Conservation (phyloP, 35 echinoderm and acorn worm species). For the Diadema setosum region DNA sequence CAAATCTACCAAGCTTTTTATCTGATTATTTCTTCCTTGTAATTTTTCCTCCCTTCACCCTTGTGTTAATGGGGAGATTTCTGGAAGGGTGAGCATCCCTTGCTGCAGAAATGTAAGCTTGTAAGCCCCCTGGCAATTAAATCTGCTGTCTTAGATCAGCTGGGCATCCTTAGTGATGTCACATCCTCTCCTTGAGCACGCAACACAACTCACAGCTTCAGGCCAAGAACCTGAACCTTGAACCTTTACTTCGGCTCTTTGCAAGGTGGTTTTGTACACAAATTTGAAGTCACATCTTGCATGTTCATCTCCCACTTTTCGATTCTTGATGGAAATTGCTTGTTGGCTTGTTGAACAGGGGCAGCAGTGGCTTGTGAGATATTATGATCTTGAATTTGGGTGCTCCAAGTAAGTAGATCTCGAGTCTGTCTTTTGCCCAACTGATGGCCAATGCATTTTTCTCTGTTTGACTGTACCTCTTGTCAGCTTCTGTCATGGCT, state of each 20-base stretch:
- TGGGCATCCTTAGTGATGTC: no score
- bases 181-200: no score
- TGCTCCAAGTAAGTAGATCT: slow-evolving; percentile 53
- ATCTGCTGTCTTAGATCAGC: no score
- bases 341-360: slow-evolving; percentile 59
- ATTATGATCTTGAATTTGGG: slow-evolving; percentile 51
- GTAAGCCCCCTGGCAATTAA: no score
- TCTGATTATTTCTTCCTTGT: no score
- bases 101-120: no score
- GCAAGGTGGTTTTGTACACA: slow-evolving; percentile 54
- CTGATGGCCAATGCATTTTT: slow-evolving; percentile 55
- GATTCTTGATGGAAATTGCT: slow-evolving; percentile 53
- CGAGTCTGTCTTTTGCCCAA: slow-evolving; percentile 46
- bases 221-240: no score
- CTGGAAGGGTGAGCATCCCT: no score
- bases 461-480: slow-evolving; percentile 66
- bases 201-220: background rate
- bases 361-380: slow-evolving; percentile 61
- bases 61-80: no score
- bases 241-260: slow-evolving; percentile 6
- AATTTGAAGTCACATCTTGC: slow-evolving; percentile 69
- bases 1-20: no score
- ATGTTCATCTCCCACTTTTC: slow-evolving; percentile 65
- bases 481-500: slow-evolving; percentile 38
- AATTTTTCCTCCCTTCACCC: no score